Conservation (phyloP, 1,140 invertebrate genomes). For the Ctenoplectra terminalis region DNA sequence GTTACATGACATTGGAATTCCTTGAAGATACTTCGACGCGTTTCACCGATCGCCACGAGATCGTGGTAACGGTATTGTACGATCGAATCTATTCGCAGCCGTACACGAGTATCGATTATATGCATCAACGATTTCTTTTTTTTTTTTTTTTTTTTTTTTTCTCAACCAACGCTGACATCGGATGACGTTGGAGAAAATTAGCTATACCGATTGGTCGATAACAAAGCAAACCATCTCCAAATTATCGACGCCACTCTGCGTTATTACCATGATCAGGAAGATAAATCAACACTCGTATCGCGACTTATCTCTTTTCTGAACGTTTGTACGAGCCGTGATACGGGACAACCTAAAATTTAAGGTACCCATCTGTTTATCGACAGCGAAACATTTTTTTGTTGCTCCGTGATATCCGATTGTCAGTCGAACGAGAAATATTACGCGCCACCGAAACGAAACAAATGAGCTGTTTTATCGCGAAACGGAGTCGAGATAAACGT, state of each 20-base stretch:
- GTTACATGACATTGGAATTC: slow-evolving; percentile 16
- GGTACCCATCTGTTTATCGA: background rate
- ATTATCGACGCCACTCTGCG: background rate
- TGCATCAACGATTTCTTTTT: no score
- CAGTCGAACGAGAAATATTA: background rate
- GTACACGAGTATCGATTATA: background rate
- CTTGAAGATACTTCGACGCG: background rate
- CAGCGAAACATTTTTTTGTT: background rate
- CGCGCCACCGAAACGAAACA: no score
- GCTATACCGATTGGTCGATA: background rate
- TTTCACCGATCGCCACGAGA: background rate
- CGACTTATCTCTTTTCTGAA: background rate
- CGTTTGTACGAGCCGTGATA: background rate
- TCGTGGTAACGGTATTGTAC: background rate
- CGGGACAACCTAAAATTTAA: background rate
- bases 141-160: no score
- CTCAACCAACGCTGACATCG: background rate
- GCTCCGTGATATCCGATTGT: background rate
- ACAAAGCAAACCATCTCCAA: background rate
- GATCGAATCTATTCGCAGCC: background rate
- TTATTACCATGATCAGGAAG: background rate
- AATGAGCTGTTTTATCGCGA: background rate
- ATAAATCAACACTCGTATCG: background rate
- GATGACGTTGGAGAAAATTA: background rate
- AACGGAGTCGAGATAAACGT: background rate